These are phyloP conservation scores for Pemphredon lugubris DNA, from an alignment of 2,888 invertebrate species.

Conservation along the genomic window DNA sequence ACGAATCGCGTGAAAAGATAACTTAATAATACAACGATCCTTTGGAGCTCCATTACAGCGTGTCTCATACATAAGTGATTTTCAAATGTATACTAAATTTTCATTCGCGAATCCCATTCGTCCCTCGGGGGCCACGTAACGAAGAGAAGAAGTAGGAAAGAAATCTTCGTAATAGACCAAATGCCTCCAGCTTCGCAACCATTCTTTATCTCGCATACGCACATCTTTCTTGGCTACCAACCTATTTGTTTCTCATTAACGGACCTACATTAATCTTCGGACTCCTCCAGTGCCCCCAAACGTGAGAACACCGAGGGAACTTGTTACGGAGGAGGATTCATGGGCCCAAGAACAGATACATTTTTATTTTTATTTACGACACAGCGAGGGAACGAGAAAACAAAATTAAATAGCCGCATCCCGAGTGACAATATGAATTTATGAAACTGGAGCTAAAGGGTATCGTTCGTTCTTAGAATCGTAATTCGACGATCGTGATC, in stretches of 20 bases:
- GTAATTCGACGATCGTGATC: no score
- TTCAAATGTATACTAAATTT: slow-evolving; percentile 27
- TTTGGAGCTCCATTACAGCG: no score
- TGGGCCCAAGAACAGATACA: background rate
- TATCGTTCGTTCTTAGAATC: no score
- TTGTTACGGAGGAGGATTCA: slow-evolving; percentile 56
- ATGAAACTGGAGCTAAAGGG: no score
- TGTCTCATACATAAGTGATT: background rate
- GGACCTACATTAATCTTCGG: slow-evolving; percentile 76
- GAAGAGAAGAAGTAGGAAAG: slow-evolving; percentile 27
- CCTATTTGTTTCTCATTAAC: slow-evolving; percentile 80
- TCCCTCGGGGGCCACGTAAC: slow-evolving; percentile 10
- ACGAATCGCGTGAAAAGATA: no score
- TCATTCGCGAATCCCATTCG: slow-evolving; percentile 42
- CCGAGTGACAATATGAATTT: no score
- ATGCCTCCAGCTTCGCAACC: slow-evolving; percentile 16
- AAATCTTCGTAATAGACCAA: slow-evolving; percentile 43
- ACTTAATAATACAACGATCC: no score
- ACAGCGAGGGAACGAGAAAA: no score
- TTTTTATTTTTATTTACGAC: no score
- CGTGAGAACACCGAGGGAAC: slow-evolving; percentile 59
- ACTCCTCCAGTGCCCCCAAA: slow-evolving; percentile 43
- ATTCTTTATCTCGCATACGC: slow-evolving; percentile 24
- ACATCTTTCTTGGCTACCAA: slow-evolving; percentile 46
- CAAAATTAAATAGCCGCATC: no score